These are phyloP conservation scores for Rambutsinella grinnellia DNA, from an alignment of 2,888 invertebrate genomes.

Conservation along the genomic window DNA sequence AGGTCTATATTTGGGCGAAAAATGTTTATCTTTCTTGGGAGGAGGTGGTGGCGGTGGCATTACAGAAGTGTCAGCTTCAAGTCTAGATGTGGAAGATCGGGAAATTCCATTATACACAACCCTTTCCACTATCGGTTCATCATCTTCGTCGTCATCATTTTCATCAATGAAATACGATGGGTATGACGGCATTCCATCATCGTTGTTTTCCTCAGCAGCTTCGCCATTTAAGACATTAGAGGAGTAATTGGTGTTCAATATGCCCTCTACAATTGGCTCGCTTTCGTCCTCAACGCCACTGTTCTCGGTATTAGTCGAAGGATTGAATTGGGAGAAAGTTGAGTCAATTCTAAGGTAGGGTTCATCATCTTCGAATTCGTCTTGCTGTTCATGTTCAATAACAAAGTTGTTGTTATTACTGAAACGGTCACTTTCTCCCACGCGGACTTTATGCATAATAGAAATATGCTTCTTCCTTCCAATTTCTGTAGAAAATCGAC, in stretches of 20 bases:
- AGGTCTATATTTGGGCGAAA: slow-evolving; percentile 30
- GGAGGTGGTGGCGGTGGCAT: background rate
- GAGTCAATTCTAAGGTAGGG: background rate
- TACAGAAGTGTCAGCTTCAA: background rate
- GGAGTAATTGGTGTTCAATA: slow-evolving; percentile 7
- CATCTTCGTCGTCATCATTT: background rate
- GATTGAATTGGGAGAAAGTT: slow-evolving; percentile 3
- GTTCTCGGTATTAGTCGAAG: too few species aligned
- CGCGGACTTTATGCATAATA: background rate
- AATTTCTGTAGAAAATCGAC: slow-evolving; percentile 1
- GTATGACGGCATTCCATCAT: background rate
- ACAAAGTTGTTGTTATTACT: background rate
- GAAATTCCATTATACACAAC: background rate
- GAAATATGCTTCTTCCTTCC: slow-evolving; percentile 8
- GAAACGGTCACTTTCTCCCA: background rate
- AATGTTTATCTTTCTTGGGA: background rate
- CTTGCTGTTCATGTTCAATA: slow-evolving; percentile 11
- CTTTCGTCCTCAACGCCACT: slow-evolving; percentile 1
- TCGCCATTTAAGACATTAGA: background rate
- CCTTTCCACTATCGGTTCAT: background rate
- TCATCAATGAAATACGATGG: background rate
- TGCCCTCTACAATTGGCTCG: slow-evolving; percentile 15
- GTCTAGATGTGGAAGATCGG: background rate
- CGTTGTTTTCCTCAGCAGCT: background rate
- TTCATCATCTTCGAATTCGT: slow-evolving; percentile 5